Base-by-base conservation (phyloP, 2,797 vertebrate species). In the Chelidonichthys spinosus region DNA sequence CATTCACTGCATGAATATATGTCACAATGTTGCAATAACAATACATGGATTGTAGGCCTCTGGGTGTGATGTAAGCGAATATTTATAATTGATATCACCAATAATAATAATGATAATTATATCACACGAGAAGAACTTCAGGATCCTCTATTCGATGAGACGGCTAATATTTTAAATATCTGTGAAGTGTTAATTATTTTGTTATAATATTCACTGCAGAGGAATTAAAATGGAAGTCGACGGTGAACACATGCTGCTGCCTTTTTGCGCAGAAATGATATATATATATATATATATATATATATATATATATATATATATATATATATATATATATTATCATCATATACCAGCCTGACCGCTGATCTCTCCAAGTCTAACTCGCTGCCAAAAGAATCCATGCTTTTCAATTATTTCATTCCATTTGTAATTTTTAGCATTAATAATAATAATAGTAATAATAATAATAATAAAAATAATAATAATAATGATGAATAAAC, bases 391-490 rank as follows among this genome's bases (percentile, higher is more conserved):
- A 14, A 14, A 11, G 9, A 25, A 8, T 35, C 43, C 2, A 14
- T 33, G 4, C 18, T 58, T 42, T 35, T 15, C 7, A 49, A 40
- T 42, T 3, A 25, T 15, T 58, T 40, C 0, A 10, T 39, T 39
- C 11, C 9, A 42, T 58, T 56, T 33, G 13, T 18, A 4, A 3
- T 42, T 66, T 42, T 14, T n/a, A 42, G 36, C 17, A 17, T 42
- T 39, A 13, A 6, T 44, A 14, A 53, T 46, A 39, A n/a, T n/a
- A 43, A 42, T 11, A 13, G 2, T 32, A 46, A 6, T 37, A 33
- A 46, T 18, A 10, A 50, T 42, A 18, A 66, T 46, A 92, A 94
- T 42, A 18, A 66, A 37, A 92, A 94, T 61, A 35, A 35, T 35
- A 11, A 18, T n/a, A n/a, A 54, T n/a, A 3, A 5, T 42, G 10